Evolutionary conservation across 1,140 invertebrate genomes (phyloP).

Genomic region (Bombus impatiens): DNA sequence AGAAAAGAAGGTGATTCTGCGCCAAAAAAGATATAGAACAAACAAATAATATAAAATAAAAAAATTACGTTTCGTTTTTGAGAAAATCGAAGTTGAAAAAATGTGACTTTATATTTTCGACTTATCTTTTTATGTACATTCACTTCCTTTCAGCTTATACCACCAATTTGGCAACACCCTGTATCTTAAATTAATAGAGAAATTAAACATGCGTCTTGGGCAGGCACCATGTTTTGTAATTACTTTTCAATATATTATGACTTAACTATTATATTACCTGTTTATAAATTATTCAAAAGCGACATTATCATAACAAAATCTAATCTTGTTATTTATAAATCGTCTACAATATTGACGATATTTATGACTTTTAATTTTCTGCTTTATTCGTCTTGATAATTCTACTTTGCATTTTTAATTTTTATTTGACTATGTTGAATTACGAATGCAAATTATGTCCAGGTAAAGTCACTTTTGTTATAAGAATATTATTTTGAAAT

Average conservation of each 20-base stretch:
- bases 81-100: no score
- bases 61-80: no score
- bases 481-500: not conserved
- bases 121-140: no score
- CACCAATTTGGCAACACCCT: no score
- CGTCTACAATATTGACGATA: not conserved
- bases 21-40: no score
- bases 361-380: not conserved
- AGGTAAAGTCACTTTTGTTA: not conserved
- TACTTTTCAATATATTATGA: not conserved
- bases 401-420: not conserved
- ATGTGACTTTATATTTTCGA: no score
- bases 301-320: not conserved
- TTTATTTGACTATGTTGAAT: not conserved
- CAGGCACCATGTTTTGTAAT: not conserved
- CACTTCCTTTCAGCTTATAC: no score
- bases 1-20: no score
- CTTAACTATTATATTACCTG: not conserved
- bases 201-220: not conserved
- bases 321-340: not conserved
- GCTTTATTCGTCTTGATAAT: not conserved
- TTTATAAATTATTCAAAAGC: not conserved
- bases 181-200: conserved; percentile 9
- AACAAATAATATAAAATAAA: no score
- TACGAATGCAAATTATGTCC: not conserved